Base-by-base conservation (phyloP, 2,113 vertebrate species). In the Cathartes aura region DNA sequence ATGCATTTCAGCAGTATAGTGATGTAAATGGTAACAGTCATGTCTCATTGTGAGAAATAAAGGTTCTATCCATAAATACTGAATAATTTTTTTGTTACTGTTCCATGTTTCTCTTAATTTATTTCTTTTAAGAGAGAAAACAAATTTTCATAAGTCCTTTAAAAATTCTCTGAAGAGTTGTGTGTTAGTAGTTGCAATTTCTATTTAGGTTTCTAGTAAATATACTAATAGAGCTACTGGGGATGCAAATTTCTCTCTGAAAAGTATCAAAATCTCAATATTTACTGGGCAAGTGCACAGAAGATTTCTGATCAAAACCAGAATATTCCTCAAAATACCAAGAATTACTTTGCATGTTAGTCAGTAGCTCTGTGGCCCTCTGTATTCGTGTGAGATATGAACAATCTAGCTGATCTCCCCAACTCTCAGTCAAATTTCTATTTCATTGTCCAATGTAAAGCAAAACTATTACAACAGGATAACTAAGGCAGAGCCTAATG, bases 1-100 rank as follows among this genome's bases (percentile, higher is more conserved):
- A 0, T 2, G 7, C n/a, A 10, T 30, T 55, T 55, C 80, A 86
- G 62, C 32, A 30, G 5, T 3, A 22, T 1, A 18, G 29, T 10
- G 5, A 42, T 18, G 15, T 38, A 55, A 73, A 68, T 1, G 4
- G 1, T 27, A 75, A 27, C 13, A 38, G n/a, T 48, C 34, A 32
- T 3, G 66, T 16, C 34, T 27, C 11, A 40, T 8, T 34, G 19
- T 11, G 16, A 93, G 12, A 82, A 96, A 68, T 71, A 30, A 73
- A 83, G n/a, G 11, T 59, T 80, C 40, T 89, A 48, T 13, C 40
- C 48, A 68, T 24, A 68, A 63, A 80, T 47, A 67, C 8, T 7
- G 12, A 58, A 20, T 6, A 58, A 47, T 1, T 26, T 38, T 42
- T n/a, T 75, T 45, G 13, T 56, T 32, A 70, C 3, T 38, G 3